phyloP scores from a whole-genome alignment of 2,113 vertebrate genomes.

The Mus spicilegus region DNA sequence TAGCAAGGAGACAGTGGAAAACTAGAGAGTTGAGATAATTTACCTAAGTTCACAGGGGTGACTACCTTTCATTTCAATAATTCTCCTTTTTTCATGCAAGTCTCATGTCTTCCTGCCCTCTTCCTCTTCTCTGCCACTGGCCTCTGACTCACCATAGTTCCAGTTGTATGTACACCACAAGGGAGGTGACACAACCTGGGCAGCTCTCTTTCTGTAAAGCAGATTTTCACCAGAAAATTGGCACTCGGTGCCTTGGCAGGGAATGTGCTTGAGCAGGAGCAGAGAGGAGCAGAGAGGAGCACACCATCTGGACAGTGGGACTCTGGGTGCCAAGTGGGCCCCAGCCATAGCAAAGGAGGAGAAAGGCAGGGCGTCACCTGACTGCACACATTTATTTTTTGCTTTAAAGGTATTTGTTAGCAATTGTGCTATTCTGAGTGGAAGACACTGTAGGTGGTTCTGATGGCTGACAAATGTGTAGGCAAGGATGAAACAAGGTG shows the following conservation, averaged over 20 bases:
- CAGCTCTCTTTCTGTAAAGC: conserved; percentile 81
- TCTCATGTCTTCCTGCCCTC: not conserved
- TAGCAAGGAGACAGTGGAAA: not conserved
- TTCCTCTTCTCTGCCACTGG: not conserved
- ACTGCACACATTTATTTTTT: conserved; percentile 68
- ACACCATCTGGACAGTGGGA: conserved; percentile 84
- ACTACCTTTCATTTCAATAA: not conserved
- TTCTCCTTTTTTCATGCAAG: not conserved
- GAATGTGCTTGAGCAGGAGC: conserved; percentile 77
- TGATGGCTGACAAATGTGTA: conserved; percentile 72
- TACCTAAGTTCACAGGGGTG: not conserved
- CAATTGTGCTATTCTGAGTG: conserved; percentile 56
- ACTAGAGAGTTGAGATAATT: not conserved
- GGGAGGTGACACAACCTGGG: conserved; percentile 62
- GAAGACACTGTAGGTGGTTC: conserved; percentile 68
- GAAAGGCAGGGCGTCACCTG: conserved; percentile 55
- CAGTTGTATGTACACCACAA: not conserved
- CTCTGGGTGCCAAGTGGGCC: conserved; percentile 76
- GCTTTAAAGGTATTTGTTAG: conserved; percentile 67
- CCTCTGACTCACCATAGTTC: not conserved
- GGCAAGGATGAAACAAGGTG: conserved; percentile 74
- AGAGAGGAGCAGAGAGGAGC: conserved; percentile 82
- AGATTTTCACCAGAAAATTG: conserved; percentile 84
- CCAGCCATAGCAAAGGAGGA: conserved; percentile 63
- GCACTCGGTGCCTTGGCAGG: conserved; percentile 78